Evolutionary conservation across 2,888 invertebrate genomes (phyloP).

Genomic region (Muschampia staudingeri): DNA sequence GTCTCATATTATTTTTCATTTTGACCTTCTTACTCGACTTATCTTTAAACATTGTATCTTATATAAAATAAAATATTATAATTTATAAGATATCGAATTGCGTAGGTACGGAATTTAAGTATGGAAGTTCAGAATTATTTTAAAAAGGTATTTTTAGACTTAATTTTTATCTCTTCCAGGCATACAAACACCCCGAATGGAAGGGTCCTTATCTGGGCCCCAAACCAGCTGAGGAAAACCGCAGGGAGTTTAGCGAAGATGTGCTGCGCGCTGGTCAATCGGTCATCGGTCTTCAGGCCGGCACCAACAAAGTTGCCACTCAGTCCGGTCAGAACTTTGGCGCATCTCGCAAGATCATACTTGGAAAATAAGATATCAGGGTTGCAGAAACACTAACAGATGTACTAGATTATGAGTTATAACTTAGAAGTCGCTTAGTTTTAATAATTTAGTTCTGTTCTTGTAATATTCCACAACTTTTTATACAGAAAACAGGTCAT

Average conservation of each 20-base stretch:
- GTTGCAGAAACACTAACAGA: slow-evolving; percentile 26
- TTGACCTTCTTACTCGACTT: too few species aligned
- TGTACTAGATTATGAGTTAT: neutral
- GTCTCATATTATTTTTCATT: too few species aligned
- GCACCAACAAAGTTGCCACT: slow-evolving; percentile 96
- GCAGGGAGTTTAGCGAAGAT: slow-evolving; percentile 95
- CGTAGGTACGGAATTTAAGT: too few species aligned
- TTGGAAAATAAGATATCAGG: slow-evolving; percentile 92
- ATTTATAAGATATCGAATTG: too few species aligned
- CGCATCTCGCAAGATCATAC: slow-evolving; percentile 95
- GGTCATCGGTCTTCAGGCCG: slow-evolving; percentile 97
- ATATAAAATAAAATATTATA: too few species aligned
- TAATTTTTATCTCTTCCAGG: slow-evolving; percentile 83
- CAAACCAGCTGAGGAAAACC: slow-evolving; percentile 96
- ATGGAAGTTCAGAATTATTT: too few species aligned
- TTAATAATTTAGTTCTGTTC: neutral
- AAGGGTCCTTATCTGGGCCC: slow-evolving; percentile 96
- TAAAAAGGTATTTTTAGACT: too few species aligned
- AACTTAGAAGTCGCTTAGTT: neutral
- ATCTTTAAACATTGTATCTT: too few species aligned
- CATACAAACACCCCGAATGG: slow-evolving; percentile 96
- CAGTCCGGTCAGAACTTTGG: slow-evolving; percentile 97
- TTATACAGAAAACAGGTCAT: too few species aligned
- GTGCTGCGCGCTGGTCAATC: slow-evolving; percentile 96
- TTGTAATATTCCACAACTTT: too few species aligned